These are phyloP conservation scores for Acanthopagrus latus DNA, from an alignment of 2,797 vertebrate genomes.

Conservation along the genomic window DNA sequence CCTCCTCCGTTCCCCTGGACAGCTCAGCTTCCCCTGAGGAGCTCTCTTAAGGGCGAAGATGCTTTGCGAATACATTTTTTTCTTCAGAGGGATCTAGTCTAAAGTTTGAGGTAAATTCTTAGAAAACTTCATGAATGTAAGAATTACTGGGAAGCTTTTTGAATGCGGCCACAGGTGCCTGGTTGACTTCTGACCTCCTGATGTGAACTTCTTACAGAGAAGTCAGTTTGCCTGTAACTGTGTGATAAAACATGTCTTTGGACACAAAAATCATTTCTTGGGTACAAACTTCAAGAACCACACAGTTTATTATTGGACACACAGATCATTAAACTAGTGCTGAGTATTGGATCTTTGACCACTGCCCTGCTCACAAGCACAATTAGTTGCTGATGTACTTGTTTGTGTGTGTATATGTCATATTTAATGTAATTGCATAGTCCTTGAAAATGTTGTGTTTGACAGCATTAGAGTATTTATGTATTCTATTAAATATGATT, in stretches of 20 bases:
- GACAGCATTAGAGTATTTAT: not conserved
- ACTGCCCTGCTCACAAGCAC: not conserved
- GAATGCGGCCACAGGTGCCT: too few species aligned
- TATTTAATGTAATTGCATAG: not conserved
- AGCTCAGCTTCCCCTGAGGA: too few species aligned
- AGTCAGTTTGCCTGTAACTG: too few species aligned
- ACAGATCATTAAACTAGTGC: not conserved
- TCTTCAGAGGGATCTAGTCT: too few species aligned
- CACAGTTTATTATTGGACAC: not conserved
- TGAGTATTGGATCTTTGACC: not conserved
- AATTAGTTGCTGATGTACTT: not conserved
- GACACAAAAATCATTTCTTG: not conserved
- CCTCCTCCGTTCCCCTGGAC: too few species aligned
- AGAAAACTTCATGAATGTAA: too few species aligned
- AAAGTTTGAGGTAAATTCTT: too few species aligned
- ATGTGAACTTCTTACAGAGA: too few species aligned
- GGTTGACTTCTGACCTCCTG: not conserved
- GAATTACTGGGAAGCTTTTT: too few species aligned
- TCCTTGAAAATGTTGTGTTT: not conserved
- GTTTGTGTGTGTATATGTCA: not conserved
- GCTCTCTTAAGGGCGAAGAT: too few species aligned
- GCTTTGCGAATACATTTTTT: too few species aligned
- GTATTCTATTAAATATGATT: conserved; percentile 7
- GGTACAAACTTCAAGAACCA: not conserved
- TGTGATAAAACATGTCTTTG: not conserved